Percentiles rank a stretch among this genome's conserved stretches.
phyloP scores from a whole-genome alignment of 2,888 invertebrate species.

The Caenorhabditis drosophilae region DNA sequence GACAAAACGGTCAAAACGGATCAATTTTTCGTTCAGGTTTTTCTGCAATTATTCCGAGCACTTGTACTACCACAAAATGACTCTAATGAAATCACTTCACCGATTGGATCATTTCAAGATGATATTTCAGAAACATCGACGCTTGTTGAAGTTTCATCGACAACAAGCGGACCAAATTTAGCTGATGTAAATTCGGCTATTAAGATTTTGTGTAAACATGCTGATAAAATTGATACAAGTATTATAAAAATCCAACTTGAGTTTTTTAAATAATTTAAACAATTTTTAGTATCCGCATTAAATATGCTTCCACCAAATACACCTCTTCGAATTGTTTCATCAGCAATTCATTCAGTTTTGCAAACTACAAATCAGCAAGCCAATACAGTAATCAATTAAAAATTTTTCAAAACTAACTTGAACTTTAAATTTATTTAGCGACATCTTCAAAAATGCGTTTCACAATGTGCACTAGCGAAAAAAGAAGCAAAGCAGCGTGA shows the following conservation, averaged over 20 bases:
- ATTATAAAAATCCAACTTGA: background rate
- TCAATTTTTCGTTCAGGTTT: slow-evolving; percentile 72
- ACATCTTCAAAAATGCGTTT: slow-evolving; percentile 36
- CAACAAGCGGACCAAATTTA: slow-evolving; percentile 70
- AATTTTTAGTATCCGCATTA: slow-evolving; percentile 73
- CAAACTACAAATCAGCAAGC: slow-evolving; percentile 78
- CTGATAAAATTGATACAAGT: slow-evolving; percentile 83
- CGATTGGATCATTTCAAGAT: slow-evolving; percentile 26
- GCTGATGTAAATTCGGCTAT: slow-evolving; percentile 83
- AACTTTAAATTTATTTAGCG: slow-evolving; percentile 38
- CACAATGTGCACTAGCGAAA: slow-evolving; percentile 75
- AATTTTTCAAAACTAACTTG: too few species aligned
- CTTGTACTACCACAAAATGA: slow-evolving; percentile 74
- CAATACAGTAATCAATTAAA: too few species aligned
- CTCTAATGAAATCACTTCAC: slow-evolving; percentile 69
- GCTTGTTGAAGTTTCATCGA: slow-evolving; percentile 15
- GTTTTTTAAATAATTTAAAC: background rate
- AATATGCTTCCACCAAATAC: slow-evolving; percentile 83
- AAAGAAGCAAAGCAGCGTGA: slow-evolving; percentile 77
- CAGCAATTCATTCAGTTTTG: slow-evolving; percentile 77
- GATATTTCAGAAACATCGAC: slow-evolving; percentile 19
- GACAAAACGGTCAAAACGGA: background rate
- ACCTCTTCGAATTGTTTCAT: slow-evolving; percentile 77
- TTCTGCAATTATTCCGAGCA: slow-evolving; percentile 76
- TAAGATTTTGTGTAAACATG: slow-evolving; percentile 82